Evolutionary conservation across 2,113 vertebrate genomes (phyloP).

Genomic region (Oceanites oceanicus): DNA sequence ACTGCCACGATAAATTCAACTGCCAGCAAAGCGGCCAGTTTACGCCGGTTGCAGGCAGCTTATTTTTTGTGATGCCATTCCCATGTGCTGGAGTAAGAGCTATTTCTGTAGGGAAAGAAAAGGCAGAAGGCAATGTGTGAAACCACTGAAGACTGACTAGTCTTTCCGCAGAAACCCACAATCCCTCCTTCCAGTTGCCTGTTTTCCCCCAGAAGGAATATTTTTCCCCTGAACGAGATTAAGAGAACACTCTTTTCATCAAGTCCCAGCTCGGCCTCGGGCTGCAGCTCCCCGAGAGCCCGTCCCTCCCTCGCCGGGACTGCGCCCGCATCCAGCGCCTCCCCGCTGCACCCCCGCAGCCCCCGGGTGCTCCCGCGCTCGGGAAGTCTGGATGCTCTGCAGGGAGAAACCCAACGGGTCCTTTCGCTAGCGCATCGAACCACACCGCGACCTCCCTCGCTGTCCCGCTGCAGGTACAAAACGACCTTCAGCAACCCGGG

Average conservation of each 20-base stretch:
- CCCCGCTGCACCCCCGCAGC: neutral
- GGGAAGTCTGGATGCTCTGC: rapidly evolving
- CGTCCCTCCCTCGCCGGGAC: rapidly evolving
- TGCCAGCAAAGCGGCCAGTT: neutral
- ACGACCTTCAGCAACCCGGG: rapidly evolving
- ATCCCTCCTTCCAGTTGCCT: neutral
- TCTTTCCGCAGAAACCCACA: neutral
- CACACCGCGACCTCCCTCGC: rapidly evolving
- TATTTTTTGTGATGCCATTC: neutral
- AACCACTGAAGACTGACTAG: neutral
- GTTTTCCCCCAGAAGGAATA: neutral
- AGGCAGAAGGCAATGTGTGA: neutral
- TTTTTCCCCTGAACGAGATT: neutral
- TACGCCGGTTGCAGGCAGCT: neutral
- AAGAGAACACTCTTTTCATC: rapidly evolving
- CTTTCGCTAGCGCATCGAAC: rapidly evolving
- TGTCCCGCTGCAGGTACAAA: rapidly evolving
- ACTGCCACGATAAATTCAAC: rapidly evolving
- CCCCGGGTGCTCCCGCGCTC: rapidly evolving
- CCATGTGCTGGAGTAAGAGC: neutral
- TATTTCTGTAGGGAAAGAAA: neutral
- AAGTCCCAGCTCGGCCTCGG: neutral
- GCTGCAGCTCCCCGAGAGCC: neutral
- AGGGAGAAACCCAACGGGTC: neutral
- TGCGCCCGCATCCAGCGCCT: rapidly evolving